Evolutionary conservation across 2,797 vertebrate species (phyloP), one percentile per base, ranked within the genome.

Genomic region (Fistularia tabacaria): DNA sequence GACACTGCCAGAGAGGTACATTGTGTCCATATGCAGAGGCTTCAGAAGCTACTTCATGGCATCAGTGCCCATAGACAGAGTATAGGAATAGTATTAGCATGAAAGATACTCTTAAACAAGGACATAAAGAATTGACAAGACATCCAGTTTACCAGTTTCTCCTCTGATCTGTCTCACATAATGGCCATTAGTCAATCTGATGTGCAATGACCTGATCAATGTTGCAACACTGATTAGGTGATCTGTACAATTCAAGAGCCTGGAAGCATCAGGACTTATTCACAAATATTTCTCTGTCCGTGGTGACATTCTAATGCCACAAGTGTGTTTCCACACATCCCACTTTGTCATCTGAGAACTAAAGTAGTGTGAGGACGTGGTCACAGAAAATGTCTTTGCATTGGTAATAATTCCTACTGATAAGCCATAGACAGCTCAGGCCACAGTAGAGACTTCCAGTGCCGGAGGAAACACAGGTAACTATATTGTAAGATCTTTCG

Each of bases 31-130:
- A 71, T 3, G 1, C 41, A 13, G 45, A 58, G 37, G 68, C 62
- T 71, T 71, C 69, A 38, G 57, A 38, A 53, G 54, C 54, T 66
- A 75, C 71, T 71, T 80, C 51, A 69, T 78, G 15, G 41, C 1
- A 25, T 64, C 58, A 74, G 55, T 62, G 65, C 54, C 62, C 66
- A 74, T 76, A 82, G 69, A 75, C 76, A 64, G 58, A 60, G 36
- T 55, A 62, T 7, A 25, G 56, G 51, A 41, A 14, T 3, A 3
- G 38, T 6, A 15, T 44, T 15, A 14, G 14, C 25, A 41, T 46
- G 40, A 15, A 36, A n/a, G 44, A 44, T n/a, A 25, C 25, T 25
- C 25, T 1, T 39, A 15, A 41, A 37, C 11, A 12, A 51, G 13
- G 13, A 8, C 36, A 14, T 1, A n/a, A 58, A 9, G 45, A 57